Conservation (phyloP, 2,113 vertebrate genomes). For the Girardinichthys multiradiatus region DNA sequence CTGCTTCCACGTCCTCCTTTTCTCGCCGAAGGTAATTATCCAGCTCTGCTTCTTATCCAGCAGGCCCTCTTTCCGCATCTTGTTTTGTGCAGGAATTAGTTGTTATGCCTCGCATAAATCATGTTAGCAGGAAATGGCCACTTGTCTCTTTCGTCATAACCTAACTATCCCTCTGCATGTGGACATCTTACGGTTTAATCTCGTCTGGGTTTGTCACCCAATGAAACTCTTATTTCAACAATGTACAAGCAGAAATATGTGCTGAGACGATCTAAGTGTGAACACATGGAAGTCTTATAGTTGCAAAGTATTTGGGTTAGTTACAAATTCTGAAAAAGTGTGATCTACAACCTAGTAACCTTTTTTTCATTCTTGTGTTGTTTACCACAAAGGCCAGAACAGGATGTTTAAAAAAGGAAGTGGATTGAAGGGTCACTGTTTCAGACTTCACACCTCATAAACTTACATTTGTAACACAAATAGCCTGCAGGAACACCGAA, state of each 20-base stretch:
- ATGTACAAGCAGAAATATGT: slow-evolving; percentile 16
- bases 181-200: background rate
- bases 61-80: slow-evolving; percentile 2
- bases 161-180: background rate
- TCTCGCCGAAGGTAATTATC: slow-evolving; percentile 89
- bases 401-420: slow-evolving; percentile 9
- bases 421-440: slow-evolving; percentile 1
- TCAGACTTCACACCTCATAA: slow-evolving; percentile 7
- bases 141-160: background rate
- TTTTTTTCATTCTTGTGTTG: slow-evolving; percentile 22
- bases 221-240: slow-evolving; percentile 28
- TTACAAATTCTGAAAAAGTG: slow-evolving; percentile 38
- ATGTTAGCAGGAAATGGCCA: slow-evolving; percentile 2
- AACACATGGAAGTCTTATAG: background rate
- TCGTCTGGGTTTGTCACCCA: background rate
- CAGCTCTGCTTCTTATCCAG: slow-evolving; percentile 12
- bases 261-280: slow-evolving; percentile 45
- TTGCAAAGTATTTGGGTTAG: slow-evolving; percentile 19
- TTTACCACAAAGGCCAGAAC: background rate
- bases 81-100: slow-evolving; percentile 1
- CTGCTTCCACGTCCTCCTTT: slow-evolving; percentile 74
- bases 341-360: slow-evolving; percentile 51
- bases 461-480: slow-evolving; percentile 8
- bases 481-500: slow-evolving; percentile 14
- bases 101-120: slow-evolving; percentile 20